Conservation (phyloP, 1,140 invertebrate species). For the Tetramorium alpestre region DNA sequence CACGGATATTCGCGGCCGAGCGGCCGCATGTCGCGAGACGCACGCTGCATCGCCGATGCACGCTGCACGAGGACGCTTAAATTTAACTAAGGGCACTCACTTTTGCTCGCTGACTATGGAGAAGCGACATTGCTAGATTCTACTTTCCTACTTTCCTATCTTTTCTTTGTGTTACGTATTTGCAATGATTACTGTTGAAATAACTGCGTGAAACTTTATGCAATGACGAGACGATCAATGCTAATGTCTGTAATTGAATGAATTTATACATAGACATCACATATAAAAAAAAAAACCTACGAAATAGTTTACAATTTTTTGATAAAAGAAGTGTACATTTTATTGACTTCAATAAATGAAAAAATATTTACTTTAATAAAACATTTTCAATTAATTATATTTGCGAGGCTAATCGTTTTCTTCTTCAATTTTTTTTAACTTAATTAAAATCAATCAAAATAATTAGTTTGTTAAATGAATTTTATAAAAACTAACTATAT, state of each 20-base stretch:
- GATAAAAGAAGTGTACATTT: background rate
- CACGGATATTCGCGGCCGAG: constrained; percentile 19
- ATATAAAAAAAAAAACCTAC: background rate
- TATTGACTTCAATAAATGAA: background rate
- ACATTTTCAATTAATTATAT: constrained; percentile 6
- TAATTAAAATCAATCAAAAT: background rate
- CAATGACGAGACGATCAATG: background rate
- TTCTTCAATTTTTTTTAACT: background rate
- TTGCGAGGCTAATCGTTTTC: background rate
- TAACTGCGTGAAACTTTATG: background rate
- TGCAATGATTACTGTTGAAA: background rate
- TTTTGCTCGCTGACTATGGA: background rate
- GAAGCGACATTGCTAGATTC: background rate
- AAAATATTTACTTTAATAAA: background rate
- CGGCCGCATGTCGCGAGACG: constrained; percentile 5
- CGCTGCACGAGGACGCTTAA: constrained; percentile 15
- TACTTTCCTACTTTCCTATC: background rate
- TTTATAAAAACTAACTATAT: background rate
- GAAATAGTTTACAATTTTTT: background rate
- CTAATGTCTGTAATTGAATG: background rate
- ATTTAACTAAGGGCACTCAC: constrained; percentile 24
- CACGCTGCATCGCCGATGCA: background rate
- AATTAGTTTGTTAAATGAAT: background rate
- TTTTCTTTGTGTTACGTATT: background rate
- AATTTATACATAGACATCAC: background rate